Base-by-base conservation (phyloP, 2,113 vertebrate genomes). In the Xenopus tropicalis region DNA sequence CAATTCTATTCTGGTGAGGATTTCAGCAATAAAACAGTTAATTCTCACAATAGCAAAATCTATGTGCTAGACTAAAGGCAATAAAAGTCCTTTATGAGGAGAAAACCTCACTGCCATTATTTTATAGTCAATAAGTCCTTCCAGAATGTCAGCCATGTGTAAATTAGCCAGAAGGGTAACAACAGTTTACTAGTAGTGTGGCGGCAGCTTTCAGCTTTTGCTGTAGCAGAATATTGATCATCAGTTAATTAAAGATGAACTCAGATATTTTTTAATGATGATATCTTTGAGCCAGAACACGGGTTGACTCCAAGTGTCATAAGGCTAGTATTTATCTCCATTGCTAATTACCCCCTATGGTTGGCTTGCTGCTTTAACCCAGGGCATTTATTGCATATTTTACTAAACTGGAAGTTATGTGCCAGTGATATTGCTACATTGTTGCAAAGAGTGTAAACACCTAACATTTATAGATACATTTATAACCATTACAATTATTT, bases 191-290 rank as follows among this genome's bases (percentile, higher is more conserved):
- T 17, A 54, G 14, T 10, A 16, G 14, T 20, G 24, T 52, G 44
- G 42, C 11, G n/a, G 24, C 61, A 66, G 20, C 11, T 44, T 37
- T 22, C 9, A 6, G 51, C 51, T 66, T 23, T 21, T 16, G 5
- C 10, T 67, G 61, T 19, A 72, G 16, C 12, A 11, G 12, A 14
- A 22, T 74, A 74, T 67, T 67, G 63, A 74, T 67, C 42, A 61
- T 7, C 17, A 48, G 54, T 67, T 61, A 22, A 74, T 67, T 74
- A 67, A 59, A 66, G 42, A 56, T 51, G 43, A 74, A 54, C 42
- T 13, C 20, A 20, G 19, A 37, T 59, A 29, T 66, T 48, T 62
- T 59, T 58, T 59, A 59, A 67, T 66, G 54, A 66, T 51, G 21
- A 46, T 25, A 9, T 20, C 72, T 29, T 25, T 59, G 42, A 67